Evolutionary conservation across 2,797 vertebrate species (phyloP), one percentile per base, ranked within the genome.

Genomic region (Pithecia hirsuta): DNA sequence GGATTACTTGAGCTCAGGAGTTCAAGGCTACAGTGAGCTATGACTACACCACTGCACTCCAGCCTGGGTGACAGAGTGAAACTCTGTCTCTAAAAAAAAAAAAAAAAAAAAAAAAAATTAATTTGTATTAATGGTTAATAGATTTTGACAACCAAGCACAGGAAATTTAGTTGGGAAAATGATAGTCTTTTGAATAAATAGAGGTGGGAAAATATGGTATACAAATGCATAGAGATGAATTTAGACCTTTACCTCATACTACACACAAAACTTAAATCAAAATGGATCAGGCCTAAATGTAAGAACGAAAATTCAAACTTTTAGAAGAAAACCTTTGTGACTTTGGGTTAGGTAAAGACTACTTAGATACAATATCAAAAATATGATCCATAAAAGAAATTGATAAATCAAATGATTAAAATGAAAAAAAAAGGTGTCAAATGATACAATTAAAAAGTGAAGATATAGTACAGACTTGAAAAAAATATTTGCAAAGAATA

Each of bases 321-420:
- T 92, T 36, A 72, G 81, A 89, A 96, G 85, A 85, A 96, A 78
- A 87, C 64, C 14, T 86, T 76, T 20, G 9, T 86, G 57, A 81
- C 5, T 72, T n/a, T 87, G 17, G 2, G 4, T 91, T 93, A 79
- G 48, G 50, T 24, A 91, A 24, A 72, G 28, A 48, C 46, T 82
- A 41, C n/a, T 75, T 80, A 72, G 7, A 20, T 15, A 24, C 1
- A 48, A 46, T 7, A 57, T 75, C 15, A 74, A 96, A 83, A 75
- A 1, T 28, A 46, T 11, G 30, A 74, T 64, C 10, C 0, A 9
- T 86, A 57, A 89, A 48, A 50, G 15, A 88, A 88, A 74, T 33
- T 61, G 6, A 78, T 87, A 72, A 79, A 61, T 26, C 30, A 44
- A 87, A 61, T 20, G 11, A 67, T 75, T 59, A 48, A 81, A 92